Conservation (phyloP, 2,888 invertebrate genomes). For the Tryphoninae sp. region DNA sequence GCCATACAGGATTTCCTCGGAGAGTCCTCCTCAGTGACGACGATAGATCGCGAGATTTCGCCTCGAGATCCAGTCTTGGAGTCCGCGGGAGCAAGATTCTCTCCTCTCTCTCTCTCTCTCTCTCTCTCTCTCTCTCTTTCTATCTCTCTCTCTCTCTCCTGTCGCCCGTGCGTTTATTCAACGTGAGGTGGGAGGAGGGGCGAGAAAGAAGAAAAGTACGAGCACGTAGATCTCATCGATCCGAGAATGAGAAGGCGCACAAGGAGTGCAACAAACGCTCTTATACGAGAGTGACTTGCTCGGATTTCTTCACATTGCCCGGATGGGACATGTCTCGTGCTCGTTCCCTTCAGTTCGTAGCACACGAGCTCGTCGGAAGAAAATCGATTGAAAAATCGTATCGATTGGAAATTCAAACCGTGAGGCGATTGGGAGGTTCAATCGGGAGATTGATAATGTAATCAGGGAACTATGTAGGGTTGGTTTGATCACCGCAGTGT, state of each 20-base stretch:
- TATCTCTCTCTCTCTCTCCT: conserved; percentile 12
- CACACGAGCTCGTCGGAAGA: conserved; percentile 23
- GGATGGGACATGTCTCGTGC: conserved; percentile 39
- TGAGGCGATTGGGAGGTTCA: conserved; percentile 49
- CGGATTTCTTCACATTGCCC: conserved; percentile 35
- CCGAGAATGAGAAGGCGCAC: conserved; percentile 34
- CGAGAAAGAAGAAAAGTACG: conserved; percentile 28
- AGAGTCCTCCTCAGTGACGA: conserved; percentile 41
- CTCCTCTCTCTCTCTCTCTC: conserved; percentile 46
- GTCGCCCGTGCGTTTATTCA: conserved; percentile 11
- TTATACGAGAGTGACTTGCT: conserved; percentile 50
- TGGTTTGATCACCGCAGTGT: conserved; percentile 10
- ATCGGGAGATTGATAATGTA: conserved; percentile 50
- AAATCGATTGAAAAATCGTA: conserved; percentile 21
- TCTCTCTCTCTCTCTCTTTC: conserved; percentile 2
- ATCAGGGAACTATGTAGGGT: conserved; percentile 20
- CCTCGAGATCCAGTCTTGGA: conserved; percentile 24
- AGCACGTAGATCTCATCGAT: conserved; percentile 50
- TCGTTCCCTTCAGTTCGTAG: background rate
- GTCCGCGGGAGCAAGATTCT: conserved; percentile 30
- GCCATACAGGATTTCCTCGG: conserved; percentile 44
- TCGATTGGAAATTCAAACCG: conserved; percentile 37
- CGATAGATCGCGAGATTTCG: conserved; percentile 48
- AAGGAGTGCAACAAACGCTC: conserved; percentile 18
- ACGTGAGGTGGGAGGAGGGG: background rate